These are phyloP conservation scores for Colaptes auratus DNA, from an alignment of 2,113 vertebrate species.

Conservation along the genomic window DNA sequence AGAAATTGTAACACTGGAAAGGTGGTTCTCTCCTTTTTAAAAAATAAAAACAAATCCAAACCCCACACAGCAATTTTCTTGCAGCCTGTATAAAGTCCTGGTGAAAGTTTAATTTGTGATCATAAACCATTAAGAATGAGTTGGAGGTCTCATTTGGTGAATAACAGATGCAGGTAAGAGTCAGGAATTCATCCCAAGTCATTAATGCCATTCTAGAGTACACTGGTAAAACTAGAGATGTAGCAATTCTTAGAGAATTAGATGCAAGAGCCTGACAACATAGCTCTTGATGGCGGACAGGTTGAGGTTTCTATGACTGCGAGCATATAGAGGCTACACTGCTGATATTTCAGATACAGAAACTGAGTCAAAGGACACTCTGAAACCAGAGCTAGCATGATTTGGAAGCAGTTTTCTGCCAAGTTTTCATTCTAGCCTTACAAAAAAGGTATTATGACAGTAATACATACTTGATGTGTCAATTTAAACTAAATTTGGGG, in stretches of 20 bases:
- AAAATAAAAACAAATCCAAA: background rate
- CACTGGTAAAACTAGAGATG: background rate
- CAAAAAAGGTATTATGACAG: background rate
- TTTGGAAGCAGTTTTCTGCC: background rate
- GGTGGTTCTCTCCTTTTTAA: background rate
- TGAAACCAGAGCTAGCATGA: background rate
- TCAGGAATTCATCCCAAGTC: background rate
- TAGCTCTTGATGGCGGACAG: background rate
- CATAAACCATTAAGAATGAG: background rate
- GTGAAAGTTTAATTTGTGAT: background rate
- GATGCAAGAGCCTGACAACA: background rate
- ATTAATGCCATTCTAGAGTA: accelerated
- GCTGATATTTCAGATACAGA: background rate
- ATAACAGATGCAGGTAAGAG: background rate
- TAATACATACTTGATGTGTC: background rate
- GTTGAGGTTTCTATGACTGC: background rate
- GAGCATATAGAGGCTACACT: background rate
- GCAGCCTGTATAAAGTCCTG: background rate
- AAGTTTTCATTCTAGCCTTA: background rate
- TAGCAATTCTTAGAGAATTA: background rate
- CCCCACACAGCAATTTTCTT: background rate
- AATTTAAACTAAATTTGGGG: background rate
- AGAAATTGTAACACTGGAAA: background rate
- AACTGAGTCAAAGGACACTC: background rate
- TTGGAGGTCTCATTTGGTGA: background rate